Conservation (phyloP, 92 coral and sea anemone species). For the Epizoanthus rinbou region DNA sequence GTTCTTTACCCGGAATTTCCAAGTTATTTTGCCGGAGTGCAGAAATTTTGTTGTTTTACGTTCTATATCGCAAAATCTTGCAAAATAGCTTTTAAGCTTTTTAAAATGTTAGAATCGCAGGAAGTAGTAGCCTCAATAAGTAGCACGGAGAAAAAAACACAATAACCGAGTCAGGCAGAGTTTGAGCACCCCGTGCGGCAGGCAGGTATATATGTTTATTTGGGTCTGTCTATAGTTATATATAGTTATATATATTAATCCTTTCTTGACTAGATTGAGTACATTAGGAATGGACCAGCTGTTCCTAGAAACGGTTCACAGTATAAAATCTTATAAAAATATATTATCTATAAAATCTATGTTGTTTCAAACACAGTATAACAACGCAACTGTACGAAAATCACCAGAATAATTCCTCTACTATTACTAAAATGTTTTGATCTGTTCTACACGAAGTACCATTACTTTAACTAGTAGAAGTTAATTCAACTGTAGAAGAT, state of each 20-base stretch:
- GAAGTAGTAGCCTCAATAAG: too few species aligned
- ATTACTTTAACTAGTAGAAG: too few species aligned
- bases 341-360: conserved; percentile 82
- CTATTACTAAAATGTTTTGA: background rate
- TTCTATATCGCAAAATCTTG: too few species aligned
- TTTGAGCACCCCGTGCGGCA: conserved; percentile 40
- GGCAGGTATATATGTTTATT: conserved; percentile 31
- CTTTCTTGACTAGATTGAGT: conserved; percentile 70
- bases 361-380: conserved; percentile 29
- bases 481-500: too few species aligned
- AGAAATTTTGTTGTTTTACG: too few species aligned
- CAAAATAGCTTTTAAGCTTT: too few species aligned
- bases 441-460: too few species aligned
- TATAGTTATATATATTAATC: conserved; percentile 78
- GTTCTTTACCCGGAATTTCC: too few species aligned
- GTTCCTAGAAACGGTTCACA: conserved; percentile 40
- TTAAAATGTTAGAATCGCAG: too few species aligned
- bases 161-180: background rate
- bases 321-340: conserved; percentile 93
- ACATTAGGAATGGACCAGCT: conserved; percentile 47
- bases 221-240: conserved; percentile 16
- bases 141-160: background rate
- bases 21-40: too few species aligned
- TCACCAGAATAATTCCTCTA: background rate
- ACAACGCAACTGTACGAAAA: background rate